These are phyloP conservation scores for Priocnemis perturbator DNA, from an alignment of 2,888 invertebrate genomes.

Conservation along the genomic window DNA sequence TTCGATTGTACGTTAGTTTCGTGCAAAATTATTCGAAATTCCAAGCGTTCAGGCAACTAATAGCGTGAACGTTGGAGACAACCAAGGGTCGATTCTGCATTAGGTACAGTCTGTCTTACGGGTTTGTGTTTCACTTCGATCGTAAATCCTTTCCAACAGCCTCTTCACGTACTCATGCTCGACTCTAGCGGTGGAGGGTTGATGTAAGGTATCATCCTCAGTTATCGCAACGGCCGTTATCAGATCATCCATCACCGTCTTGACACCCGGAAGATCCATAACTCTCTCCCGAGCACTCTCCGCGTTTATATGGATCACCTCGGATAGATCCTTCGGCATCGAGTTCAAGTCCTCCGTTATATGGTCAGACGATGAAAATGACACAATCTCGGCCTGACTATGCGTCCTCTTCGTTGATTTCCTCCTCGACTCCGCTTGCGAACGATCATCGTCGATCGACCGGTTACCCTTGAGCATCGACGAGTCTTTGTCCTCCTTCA, in stretches of 20 bases:
- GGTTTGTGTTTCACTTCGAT: not conserved
- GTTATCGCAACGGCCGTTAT: not conserved
- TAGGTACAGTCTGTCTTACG: too few species aligned
- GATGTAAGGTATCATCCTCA: not conserved
- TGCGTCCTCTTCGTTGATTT: not conserved
- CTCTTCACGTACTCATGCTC: not conserved
- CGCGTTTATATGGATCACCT: not conserved
- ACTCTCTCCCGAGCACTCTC: not conserved
- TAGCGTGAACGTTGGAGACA: too few species aligned
- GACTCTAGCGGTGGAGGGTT: not conserved
- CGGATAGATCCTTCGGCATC: not conserved
- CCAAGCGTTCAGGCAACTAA: too few species aligned
- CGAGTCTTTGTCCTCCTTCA: too few species aligned
- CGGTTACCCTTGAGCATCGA: not conserved
- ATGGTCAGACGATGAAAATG: not conserved
- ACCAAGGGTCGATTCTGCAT: too few species aligned
- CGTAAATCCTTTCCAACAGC: not conserved
- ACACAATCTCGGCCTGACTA: not conserved
- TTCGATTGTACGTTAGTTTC: too few species aligned
- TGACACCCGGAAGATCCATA: not conserved
- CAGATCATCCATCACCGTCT: conserved; percentile 3
- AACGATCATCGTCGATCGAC: not conserved
- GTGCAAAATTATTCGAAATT: too few species aligned
- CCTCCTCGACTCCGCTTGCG: too few species aligned
- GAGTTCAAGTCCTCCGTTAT: not conserved